phyloP scores from a whole-genome alignment of 2,113 vertebrate species.

The Nestor notabilis region DNA sequence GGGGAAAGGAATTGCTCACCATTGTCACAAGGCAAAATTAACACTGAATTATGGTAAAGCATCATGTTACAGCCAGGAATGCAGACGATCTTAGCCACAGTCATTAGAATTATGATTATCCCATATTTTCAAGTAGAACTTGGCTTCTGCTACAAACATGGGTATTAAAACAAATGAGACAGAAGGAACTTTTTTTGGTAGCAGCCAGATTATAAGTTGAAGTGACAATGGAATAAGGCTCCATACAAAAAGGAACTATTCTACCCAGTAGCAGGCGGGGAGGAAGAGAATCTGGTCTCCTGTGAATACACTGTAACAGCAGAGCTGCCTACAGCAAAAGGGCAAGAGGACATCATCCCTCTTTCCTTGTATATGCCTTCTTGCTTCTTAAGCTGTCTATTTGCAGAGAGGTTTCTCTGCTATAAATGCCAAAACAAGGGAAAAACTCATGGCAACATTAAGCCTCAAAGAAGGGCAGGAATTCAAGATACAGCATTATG shows the following conservation, averaged over 20 bases:
- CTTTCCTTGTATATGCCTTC: neutral
- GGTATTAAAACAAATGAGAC: neutral
- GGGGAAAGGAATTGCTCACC: neutral
- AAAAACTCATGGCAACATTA: neutral
- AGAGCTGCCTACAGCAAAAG: neutral
- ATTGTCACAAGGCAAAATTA: neutral
- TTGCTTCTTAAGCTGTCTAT: neutral
- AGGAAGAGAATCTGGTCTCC: neutral
- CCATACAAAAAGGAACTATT: neutral
- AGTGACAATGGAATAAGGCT: neutral
- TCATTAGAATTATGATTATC: neutral
- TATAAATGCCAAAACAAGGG: neutral
- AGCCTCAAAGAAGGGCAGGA: neutral
- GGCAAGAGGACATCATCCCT: neutral
- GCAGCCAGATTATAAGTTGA: neutral
- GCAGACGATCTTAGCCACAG: neutral
- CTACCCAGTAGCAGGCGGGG: neutral
- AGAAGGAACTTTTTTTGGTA: neutral
- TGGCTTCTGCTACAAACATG: neutral
- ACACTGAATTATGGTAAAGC: neutral
- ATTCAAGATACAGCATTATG: neutral
- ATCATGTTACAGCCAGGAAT: neutral
- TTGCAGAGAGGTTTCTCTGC: neutral
- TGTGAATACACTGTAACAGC: neutral
- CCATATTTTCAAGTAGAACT: neutral